These are phyloP conservation scores for Dendroctonus valens DNA, from an alignment of 1,140 invertebrate genomes.

Conservation along the genomic window DNA sequence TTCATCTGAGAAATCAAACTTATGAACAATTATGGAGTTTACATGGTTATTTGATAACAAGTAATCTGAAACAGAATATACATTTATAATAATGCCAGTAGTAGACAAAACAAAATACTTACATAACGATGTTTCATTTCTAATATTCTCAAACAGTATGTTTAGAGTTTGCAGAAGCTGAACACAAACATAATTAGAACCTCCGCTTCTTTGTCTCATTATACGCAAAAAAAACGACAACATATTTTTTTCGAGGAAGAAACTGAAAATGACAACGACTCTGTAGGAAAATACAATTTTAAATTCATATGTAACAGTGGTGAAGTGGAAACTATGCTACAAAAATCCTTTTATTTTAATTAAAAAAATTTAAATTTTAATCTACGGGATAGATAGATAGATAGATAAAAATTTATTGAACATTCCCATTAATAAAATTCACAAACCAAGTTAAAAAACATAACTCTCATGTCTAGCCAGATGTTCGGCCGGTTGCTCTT, in stretches of 20 bases:
- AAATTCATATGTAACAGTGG: too few relatives aligned
- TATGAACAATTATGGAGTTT: slow-evolving; percentile 98
- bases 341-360: too few relatives aligned
- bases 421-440: too few relatives aligned
- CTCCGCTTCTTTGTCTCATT: slow-evolving; percentile 95
- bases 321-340: too few relatives aligned
- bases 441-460: too few relatives aligned
- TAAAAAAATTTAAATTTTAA: too few relatives aligned
- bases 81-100: slow-evolving; percentile 9
- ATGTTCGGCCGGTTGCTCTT: too few relatives aligned
- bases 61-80: slow-evolving; percentile 79
- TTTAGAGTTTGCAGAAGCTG: slow-evolving; percentile 97
- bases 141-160: slow-evolving; percentile 99
- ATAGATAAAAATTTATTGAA: too few relatives aligned
- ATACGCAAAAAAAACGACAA: slow-evolving; percentile 96
- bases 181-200: slow-evolving; percentile 91
- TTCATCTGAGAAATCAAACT: slow-evolving; percentile 99
- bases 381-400: too few relatives aligned
- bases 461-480: too few relatives aligned
- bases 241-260: slow-evolving; percentile 99
- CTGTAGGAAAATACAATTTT: neutral
- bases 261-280: slow-evolving; percentile 63
- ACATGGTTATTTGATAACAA: slow-evolving; percentile 99
- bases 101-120: slow-evolving; percentile 56
- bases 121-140: slow-evolving; percentile 98